Evolutionary conservation across 1,140 invertebrate genomes (phyloP).

Genomic region (Listronotus oregonensis): DNA sequence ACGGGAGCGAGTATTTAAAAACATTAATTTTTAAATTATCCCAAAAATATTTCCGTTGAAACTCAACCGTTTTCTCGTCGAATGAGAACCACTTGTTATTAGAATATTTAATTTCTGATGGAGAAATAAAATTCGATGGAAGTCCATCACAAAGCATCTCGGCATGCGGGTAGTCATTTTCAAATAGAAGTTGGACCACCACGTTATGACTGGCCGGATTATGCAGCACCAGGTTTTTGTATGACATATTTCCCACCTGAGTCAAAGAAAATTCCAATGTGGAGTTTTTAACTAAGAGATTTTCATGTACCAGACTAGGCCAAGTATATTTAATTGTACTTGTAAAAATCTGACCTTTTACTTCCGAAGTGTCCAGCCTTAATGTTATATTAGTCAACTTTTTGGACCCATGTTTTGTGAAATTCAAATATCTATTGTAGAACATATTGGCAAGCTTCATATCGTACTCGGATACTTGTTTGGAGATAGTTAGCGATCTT

Average conservation of each 20-base stretch:
- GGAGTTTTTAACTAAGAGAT: slow-evolving; percentile 56
- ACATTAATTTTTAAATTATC: slow-evolving; percentile 39
- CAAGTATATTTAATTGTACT: slow-evolving; percentile 74
- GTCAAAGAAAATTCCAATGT: slow-evolving; percentile 77
- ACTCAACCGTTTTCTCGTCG: slow-evolving; percentile 25
- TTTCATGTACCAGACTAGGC: slow-evolving; percentile 64
- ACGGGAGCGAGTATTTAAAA: slow-evolving; percentile 43
- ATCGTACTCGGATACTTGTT: slow-evolving; percentile 66
- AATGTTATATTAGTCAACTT: slow-evolving; percentile 72
- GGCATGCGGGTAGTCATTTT: slow-evolving; percentile 62
- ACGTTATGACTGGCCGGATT: slow-evolving; percentile 68
- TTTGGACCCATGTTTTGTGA: slow-evolving; percentile 56
- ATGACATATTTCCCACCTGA: slow-evolving; percentile 79
- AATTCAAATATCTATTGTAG: slow-evolving; percentile 63
- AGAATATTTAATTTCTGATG: slow-evolving; percentile 21
- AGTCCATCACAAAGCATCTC: slow-evolving; percentile 59
- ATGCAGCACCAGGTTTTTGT: slow-evolving; percentile 63
- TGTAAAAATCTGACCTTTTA: slow-evolving; percentile 72
- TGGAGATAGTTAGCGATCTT: slow-evolving; percentile 69
- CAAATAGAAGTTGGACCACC: slow-evolving; percentile 67
- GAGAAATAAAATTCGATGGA: slow-evolving; percentile 51
- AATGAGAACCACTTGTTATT: slow-evolving; percentile 48
- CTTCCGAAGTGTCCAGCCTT: slow-evolving; percentile 77
- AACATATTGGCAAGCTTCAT: slow-evolving; percentile 64
- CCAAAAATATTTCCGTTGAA: slow-evolving; percentile 36